Evolutionary conservation across 2,888 invertebrate genomes (phyloP), one percentile per base, ranked within the genome.

Genomic region (Quadriops clusia): DNA sequence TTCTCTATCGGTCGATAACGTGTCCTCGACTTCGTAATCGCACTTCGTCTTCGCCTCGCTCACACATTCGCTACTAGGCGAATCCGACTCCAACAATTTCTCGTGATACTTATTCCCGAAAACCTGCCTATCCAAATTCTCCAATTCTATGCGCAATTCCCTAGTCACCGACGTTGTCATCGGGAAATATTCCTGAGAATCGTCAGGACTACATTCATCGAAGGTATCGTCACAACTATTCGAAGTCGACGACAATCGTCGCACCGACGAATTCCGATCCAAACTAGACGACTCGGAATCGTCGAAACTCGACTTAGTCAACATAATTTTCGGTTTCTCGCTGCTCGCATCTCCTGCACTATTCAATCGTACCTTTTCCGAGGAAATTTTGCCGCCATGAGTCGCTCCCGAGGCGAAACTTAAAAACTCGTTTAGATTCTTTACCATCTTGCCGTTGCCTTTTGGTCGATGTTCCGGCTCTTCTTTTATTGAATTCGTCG

Each of bases 121-220:
- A 3, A 86, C 81, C 58, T 83, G 85, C 5, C 85, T 68, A 58
- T 87, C 85, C 44, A 87, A 63, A 53, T 82, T 85, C 50, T 87
- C 86, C 39, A 86, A 57, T 56, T 87, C 86, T 26, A 86, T 65
- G 45, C 80, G 70, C 46, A 87, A 60, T 54, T 87, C 86, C 46
- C 84, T 70, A 1, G 86, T 86, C 65, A 86, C 82, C 3, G 86
- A 83, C 3, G 84, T 86, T 1, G 84, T 83, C 77, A 89, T 80
- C 3, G 86, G 85, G 51, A 81, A 82, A 54, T 85, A 86, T 51
- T 81, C 81, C 44, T 82, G 78, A 2, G 79, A 77, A 54, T 85
- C 83, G 44, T 84, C 83, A 0, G 82, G 81, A 39, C 83, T 83
- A 43, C 72, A 73, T 26, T 73, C 72, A 34, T 74, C 72, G 40